Conservation (phyloP, 1,140 invertebrate genomes). For the Thereuonema tuberculata region DNA sequence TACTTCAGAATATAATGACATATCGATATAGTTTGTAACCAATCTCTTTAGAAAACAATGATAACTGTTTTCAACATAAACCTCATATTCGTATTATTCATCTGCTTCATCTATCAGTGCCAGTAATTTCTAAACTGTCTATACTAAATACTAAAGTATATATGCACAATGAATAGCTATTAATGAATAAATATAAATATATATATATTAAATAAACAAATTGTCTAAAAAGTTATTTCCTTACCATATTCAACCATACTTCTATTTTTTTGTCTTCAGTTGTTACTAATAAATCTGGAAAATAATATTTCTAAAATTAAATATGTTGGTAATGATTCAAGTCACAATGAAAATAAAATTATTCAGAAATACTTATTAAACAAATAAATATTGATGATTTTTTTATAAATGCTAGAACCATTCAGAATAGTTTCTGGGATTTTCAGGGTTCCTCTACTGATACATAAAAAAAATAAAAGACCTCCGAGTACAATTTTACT, state of each 20-base stretch:
- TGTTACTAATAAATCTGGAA: constrained; percentile 28
- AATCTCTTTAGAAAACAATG: too few species aligned
- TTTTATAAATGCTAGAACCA: constrained; percentile 30
- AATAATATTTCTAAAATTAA: too few species aligned
- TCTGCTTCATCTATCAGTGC: background rate
- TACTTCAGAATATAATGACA: too few species aligned
- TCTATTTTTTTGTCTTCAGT: constrained; percentile 25
- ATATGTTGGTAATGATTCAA: too few species aligned
- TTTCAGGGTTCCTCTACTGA: too few species aligned
- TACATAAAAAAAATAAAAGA: too few species aligned
- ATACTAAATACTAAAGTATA: background rate
- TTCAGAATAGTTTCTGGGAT: constrained; percentile 36
- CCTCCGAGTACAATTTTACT: too few species aligned
- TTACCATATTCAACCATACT: constrained; percentile 24
- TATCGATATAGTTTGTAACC: too few species aligned
- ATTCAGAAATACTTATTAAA: too few species aligned
- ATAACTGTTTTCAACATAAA: background rate
- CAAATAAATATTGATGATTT: constrained; percentile 15
- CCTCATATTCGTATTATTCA: background rate
- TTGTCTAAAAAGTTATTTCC: constrained; percentile 1
- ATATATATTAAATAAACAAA: too few species aligned
- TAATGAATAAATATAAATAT: background rate
- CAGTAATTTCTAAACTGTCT: background rate
- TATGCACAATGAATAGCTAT: background rate
- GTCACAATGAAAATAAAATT: too few species aligned